Base-by-base conservation (phyloP, 2,888 invertebrate species). In the Rutpela maculata region DNA sequence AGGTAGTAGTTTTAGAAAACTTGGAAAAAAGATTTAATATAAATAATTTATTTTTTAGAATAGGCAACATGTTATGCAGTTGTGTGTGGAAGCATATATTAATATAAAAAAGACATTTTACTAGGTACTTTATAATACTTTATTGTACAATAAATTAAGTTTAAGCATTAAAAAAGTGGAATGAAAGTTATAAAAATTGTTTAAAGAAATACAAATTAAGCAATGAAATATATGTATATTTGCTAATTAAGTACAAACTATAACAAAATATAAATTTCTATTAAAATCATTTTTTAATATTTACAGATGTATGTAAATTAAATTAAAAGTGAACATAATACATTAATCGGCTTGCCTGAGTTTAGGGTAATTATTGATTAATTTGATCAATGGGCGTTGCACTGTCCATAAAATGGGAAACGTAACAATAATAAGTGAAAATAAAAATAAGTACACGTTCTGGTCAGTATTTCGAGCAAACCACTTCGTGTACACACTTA, bases 401-500 rank as follows among this genome's bases (percentile, higher is more conserved):
- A 85, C 67, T n/a, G 79, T 83, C 83, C 83, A 84, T 15, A 80
- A 31, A 12, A 83, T 77, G 38, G 81, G 65, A 65, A 81, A 76
- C 22, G 79, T 56, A 35, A 76, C 74, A 12, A 80, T 75, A 43
- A 76, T 50, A 22, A 84, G 65, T 9, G 80, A 81, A 43, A 81
- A 59, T n/a, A 77, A 22, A 66, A 83, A 84, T 17, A 82, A 65
- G 55, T 81, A 74, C 43, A 76, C 73, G 60, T 81, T 81, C 17
- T 78, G 68, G 22, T 79, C 66, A 12, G 82, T 80, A 59, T 78
- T 80, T 62, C 79, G 80, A 10, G 67, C 80, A 76, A 86, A 86
- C 86, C 87, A 87, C 17, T 85, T 86, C 0, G 84, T 82, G 65
- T 85, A 87, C 4, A 85, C 83, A 73, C 85, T 85, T 35, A 86